A percentile compares a stretch with the other conserved stretches of the same genome.
These are phyloP conservation scores for Maconellicoccus hirsutus DNA, from an alignment of 1,140 invertebrate species.

Conservation along the genomic window DNA sequence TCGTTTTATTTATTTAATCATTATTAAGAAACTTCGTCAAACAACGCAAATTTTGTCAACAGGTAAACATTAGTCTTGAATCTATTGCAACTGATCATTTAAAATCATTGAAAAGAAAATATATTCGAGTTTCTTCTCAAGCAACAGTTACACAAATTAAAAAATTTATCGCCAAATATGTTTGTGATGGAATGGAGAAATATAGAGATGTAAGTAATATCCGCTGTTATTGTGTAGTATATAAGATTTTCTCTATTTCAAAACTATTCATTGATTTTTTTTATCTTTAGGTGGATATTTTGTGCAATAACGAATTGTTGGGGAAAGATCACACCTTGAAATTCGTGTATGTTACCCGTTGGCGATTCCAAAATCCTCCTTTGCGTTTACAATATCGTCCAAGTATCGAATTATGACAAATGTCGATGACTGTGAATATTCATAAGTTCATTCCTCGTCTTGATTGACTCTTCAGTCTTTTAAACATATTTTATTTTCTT, in stretches of 20 bases:
- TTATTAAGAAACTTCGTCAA: background rate
- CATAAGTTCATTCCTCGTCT: background rate
- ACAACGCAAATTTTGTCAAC: background rate
- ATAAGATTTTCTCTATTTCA: too few relatives aligned
- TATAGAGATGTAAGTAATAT: slow-evolving; percentile 79
- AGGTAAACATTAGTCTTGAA: slow-evolving; percentile 81
- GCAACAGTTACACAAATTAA: slow-evolving; percentile 94
- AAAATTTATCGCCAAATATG: slow-evolving; percentile 94
- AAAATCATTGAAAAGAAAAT: slow-evolving; percentile 73
- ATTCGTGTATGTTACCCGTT: slow-evolving; percentile 95
- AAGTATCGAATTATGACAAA: slow-evolving; percentile 48
- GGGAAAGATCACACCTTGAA: slow-evolving; percentile 98
- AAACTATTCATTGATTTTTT: too few relatives aligned
- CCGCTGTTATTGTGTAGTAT: background rate
- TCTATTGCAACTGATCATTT: slow-evolving; percentile 65
- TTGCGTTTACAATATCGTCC: slow-evolving; percentile 71
- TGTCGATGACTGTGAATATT: background rate
- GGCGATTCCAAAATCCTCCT: slow-evolving; percentile 87
- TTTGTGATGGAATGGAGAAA: slow-evolving; percentile 77
- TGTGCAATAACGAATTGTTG: slow-evolving; percentile 95
- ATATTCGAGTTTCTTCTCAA: slow-evolving; percentile 87
- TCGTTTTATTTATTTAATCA: background rate
- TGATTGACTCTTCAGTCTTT: background rate
- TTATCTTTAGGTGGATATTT: slow-evolving; percentile 75
- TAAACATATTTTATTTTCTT: background rate